Evolutionary conservation across 2,797 vertebrate species (phyloP), one percentile per base, ranked within the genome.

Genomic region (Buphagus erythrorhynchus): DNA sequence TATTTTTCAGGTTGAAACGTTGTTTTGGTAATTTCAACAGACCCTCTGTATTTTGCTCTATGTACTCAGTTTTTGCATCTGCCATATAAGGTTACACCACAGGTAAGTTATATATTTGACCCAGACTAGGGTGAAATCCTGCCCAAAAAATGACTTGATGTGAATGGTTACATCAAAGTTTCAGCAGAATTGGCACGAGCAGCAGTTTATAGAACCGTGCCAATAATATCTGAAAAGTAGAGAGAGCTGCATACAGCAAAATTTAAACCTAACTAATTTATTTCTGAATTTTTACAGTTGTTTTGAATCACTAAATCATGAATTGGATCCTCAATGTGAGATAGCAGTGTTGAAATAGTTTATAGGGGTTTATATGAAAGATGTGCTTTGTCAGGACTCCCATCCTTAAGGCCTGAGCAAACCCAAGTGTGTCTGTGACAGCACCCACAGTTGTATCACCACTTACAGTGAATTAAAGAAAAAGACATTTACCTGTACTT

Each of bases 1-100:
- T 33, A 35, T 85, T 68, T 95, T 92, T 67, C 78, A 83, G 33
- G 48, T 45, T 73, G 54, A 95, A 96, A 94, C n/a, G 69, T 46
- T 0, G 2, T 68, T 77, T 92, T 10, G 2, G 21, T 65, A 80
- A 94, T 94, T 94, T 94, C 65, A 90, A 52, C 54, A 94, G 72
- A 86, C 62, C 48, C 69, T 95, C 93, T 93, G 63, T 45, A 78
- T 88, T 86, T 86, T 94, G 67, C 48, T 86, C 13, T 29, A 22
- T 42, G 73, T 72, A 61, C 67, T 72, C 52, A 92, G 35, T 69
- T 80, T 78, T 79, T 25, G 31, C 33, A n/a, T 33, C 43, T 91
- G 51, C 25, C 67, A 89, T 91, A 90, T 28, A 59, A 59, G 49
- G 59, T 78, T 38, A 90, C 71, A 86, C 45, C 79, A 75, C 40